Base-by-base conservation (phyloP, 2,113 vertebrate genomes). In the Oriolus oriolus region DNA sequence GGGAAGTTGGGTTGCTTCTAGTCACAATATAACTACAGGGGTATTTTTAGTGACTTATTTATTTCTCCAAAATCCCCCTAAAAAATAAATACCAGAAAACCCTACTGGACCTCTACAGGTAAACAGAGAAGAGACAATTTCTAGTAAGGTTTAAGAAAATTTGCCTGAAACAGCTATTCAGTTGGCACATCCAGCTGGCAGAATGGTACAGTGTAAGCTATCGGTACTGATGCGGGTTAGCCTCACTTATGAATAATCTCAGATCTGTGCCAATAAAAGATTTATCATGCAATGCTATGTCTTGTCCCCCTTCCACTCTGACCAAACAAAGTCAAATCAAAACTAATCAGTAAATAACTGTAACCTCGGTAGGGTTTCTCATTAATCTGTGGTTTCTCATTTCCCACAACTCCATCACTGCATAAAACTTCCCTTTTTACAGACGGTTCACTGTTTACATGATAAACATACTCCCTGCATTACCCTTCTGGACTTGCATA, bases 401-500 rank as follows among this genome's bases (percentile, higher is more conserved):
- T 96, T 87, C 80, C 94, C 87, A 74, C 53, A 91, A 94, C 75
- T 70, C 89, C 89, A 91, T 83, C 28, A 18, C 78, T 85, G 42
- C 50, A 79, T 24, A 85, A 76, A 90, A 85, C 74, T 69, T 95
- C 82, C 66, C 64, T 73, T 93, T 96, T 87, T 82, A 84, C 68
- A 82, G 77, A 73, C 23, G 15, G 61, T 93, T 95, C 85, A 93
- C 70, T 89, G 89, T 96, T 96, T 97, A 91, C 89, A 82, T 92
- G 95, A 91, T 89, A 87, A 97, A 95, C 70, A 87, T 78, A 95
- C 97, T 97, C 93, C 94, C 89, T 63, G 54, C 89, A 50, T 95
- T 93, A 82, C 96, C 95, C 92, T 97, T 96, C 84, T 89, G 83
- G 91, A 97, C 94, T 94, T 85, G 50, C 79, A 96, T 97, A 98